Base-by-base conservation (phyloP, 2,888 invertebrate genomes). In the Xanthostigma xanthostigma region DNA sequence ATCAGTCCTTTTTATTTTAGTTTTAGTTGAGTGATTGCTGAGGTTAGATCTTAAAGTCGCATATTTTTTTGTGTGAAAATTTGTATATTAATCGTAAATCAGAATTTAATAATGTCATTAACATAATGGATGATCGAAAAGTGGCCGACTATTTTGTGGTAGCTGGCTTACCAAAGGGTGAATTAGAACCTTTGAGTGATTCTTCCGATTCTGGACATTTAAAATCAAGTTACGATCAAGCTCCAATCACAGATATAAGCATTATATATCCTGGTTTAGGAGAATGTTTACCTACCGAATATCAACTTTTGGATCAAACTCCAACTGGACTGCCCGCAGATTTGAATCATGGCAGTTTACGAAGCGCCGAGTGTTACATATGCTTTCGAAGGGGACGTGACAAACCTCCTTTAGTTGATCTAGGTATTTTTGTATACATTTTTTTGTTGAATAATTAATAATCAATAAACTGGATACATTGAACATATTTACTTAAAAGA, bases 111-210 rank as follows among this genome's bases (percentile, higher is more conserved):
- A 41, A 41, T 41, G 10, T 17, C 44, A 40, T 43, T 39, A 49
- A 51, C 41, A 69, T 56, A 56, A 89, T 89, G 89, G 89, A 89
- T 64, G 89, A 89, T 60, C 76, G 83, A 62, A 76, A 85, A 67
- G 89, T 96, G 53, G 95, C 92, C 27, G 97, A 98, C 73, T 97
- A 97, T 71, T 98, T 98, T 74, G 94, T 98, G 56, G 89, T 97
- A 53, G 95, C 96, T 62, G 97, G 97, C 34, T 73, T 96, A 64
- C 88, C 93, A 12, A 27, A 27, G 6, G 84, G 86, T 53, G 77
- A 82, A 61, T 82, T 85, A 34, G 80, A 85, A 61, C 72, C 82
- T 50, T 71, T 88, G 46, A 84, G 87, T 62, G 82, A 83, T 58
- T 69, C 76, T 54, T 86, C 87, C 52, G 87, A 88, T 64, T 81